phyloP scores from a whole-genome alignment of 2,888 invertebrate species.

The Drosophila kanekoi region DNA sequence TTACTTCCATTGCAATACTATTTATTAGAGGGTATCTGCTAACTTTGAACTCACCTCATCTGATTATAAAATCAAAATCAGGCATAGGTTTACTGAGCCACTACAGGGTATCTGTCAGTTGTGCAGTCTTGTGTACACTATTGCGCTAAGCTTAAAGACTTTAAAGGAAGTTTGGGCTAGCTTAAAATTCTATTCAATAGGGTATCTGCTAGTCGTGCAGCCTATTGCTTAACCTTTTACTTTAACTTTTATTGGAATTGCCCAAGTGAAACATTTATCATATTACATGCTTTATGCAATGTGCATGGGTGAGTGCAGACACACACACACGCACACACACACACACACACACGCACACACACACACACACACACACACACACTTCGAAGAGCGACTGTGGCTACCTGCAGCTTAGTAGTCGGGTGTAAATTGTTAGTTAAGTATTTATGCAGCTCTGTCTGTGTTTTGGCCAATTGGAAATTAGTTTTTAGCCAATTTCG shows the following conservation, averaged over 20 bases:
- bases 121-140: no score
- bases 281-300: constrained; percentile 15
- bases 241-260: constrained; percentile 18
- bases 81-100: no score
- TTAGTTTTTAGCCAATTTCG: constrained; percentile 57
- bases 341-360: not conserved
- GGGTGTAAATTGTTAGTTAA: constrained; percentile 54
- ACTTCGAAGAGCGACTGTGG: not conserved
- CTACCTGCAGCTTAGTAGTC: constrained; percentile 24
- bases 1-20: not conserved
- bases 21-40: not conserved
- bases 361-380: not conserved
- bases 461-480: constrained; percentile 48
- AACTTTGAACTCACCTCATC: no score
- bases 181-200: not conserved
- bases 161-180: no score
- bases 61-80: no score
- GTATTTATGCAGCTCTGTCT: constrained; percentile 52
- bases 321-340: not conserved
- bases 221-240: no score
- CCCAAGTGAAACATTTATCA: constrained; percentile 43
- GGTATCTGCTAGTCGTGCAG: constrained; percentile 3
- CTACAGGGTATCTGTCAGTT: no score
- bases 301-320: constrained; percentile 7
- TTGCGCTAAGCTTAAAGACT: no score